Base-by-base conservation (phyloP, 2,888 invertebrate species). In the Baronia brevicornis region DNA sequence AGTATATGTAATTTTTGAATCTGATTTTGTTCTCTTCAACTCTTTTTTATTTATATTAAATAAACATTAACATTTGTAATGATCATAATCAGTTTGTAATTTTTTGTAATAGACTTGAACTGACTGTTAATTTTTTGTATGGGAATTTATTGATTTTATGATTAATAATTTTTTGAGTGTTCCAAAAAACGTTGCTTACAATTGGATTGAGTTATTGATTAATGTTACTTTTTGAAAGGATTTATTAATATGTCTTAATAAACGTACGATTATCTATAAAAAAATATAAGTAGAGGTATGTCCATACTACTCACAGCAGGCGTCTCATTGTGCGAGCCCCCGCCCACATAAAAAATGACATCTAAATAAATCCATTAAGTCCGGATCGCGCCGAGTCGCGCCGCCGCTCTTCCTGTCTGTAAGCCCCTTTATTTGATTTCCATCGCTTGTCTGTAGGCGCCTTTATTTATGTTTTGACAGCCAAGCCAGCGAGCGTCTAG, bases 271-370 rank as follows among this genome's bases (percentile, higher is more conserved):
- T 1, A 28, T 2, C 14, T 3, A 28, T 18, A 17, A 19, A 11
- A 28, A 9, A 11, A 7, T 17, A 18, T 19, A 7, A 28, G 8
- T 14, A 3, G 5, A 3, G 60, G 43, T 61, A 20, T 63, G 56
- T 82, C 82, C 77, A 71, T 34, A 53, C 38, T 60, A 63, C n/a
- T 21, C 33, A 28, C 40, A 37, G 57, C 73, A 64, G 75, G 68
- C 75, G 70, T 69, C 71, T 60, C 67, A 49, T 59, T 46, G 57
- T 49, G 55, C 58, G 52, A 71, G 78, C 78, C 74, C 74, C 79
- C 82, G 82, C 82, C 82, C 82, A 84, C 82, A 80, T 82, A 82
- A 82, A 84, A 84, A 82, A 82, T 82, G 82, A 84, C 82, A 79
- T 84, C 82, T 82, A 84, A 84, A 84, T 84, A 82, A 80, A 82